These are phyloP conservation scores for Haliclona indistincta DNA, from an alignment of 37 sponge, comb jelly and placozoan species.

Conservation along the genomic window DNA sequence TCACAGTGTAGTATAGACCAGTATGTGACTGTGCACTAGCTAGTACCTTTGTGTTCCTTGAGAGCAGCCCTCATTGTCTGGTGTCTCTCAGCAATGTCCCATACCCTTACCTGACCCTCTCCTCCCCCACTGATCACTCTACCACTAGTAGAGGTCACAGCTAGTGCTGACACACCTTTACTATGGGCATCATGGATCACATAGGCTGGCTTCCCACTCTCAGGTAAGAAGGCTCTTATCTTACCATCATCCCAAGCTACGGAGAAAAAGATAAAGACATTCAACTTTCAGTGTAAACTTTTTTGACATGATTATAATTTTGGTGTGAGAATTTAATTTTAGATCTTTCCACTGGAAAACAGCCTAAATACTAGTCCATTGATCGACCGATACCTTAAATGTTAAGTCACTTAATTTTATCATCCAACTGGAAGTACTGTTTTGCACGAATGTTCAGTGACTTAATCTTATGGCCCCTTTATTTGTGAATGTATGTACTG, in stretches of 20 bases:
- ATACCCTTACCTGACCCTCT: conserved; percentile 97
- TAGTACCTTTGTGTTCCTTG: conserved; percentile 93
- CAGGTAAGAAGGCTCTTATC: conserved; percentile 88
- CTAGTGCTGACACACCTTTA: conserved; percentile 95
- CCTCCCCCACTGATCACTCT: conserved; percentile 96
- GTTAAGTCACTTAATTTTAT: no score
- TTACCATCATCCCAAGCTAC: conserved; percentile 99
- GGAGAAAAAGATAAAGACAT: not conserved
- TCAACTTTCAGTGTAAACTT: not conserved
- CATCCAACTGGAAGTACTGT: not conserved
- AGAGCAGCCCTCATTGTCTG: conserved; percentile 87
- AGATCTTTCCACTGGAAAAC: no score
- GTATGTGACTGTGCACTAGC: not conserved
- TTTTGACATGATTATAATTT: no score
- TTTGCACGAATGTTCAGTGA: not conserved
- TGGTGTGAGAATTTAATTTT: no score
- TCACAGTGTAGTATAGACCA: conserved; percentile 1
- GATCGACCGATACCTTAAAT: no score
- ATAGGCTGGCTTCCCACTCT: conserved; percentile 86
- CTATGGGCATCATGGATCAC: conserved; percentile 97
- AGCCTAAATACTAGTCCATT: no score
- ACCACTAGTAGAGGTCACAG: conserved; percentile 68
- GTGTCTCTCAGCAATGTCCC: conserved; percentile 68
- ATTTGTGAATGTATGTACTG: conserved; percentile 5
- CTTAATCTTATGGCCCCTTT: no score